Conservation (phyloP, 2,113 vertebrate species). For the Lepidothrix coronata region DNA sequence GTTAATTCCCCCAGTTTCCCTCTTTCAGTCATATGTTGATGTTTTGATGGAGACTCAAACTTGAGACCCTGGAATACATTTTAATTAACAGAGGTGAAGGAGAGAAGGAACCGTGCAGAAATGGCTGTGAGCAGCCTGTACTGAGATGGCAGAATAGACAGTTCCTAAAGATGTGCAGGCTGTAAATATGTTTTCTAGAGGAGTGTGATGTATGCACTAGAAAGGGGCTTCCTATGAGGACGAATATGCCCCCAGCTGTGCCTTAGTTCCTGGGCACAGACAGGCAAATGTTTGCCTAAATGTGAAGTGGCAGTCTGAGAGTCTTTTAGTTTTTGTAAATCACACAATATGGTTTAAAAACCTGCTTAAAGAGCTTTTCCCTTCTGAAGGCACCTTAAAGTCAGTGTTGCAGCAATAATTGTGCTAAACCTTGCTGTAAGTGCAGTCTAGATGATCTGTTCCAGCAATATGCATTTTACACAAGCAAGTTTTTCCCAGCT, state of each 20-base stretch:
- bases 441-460: neutral
- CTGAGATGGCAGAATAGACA: neutral
- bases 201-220: neutral
- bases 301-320: neutral
- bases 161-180: neutral
- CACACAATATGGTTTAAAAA: neutral
- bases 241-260: neutral
- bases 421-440: fast-evolving
- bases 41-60: neutral
- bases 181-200: neutral
- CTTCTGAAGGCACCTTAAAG: neutral
- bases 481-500: neutral
- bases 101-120: neutral
- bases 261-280: neutral
- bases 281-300: neutral
- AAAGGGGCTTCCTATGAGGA: neutral
- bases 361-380: neutral
- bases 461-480: neutral
- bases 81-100: neutral
- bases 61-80: neutral
- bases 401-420: neutral
- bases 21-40: neutral
- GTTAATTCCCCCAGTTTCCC: neutral
- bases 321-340: neutral
- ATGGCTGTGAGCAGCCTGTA: neutral